These are phyloP conservation scores for Taxidea taxus DNA, from an alignment of 2,113 vertebrate species.

Conservation along the genomic window DNA sequence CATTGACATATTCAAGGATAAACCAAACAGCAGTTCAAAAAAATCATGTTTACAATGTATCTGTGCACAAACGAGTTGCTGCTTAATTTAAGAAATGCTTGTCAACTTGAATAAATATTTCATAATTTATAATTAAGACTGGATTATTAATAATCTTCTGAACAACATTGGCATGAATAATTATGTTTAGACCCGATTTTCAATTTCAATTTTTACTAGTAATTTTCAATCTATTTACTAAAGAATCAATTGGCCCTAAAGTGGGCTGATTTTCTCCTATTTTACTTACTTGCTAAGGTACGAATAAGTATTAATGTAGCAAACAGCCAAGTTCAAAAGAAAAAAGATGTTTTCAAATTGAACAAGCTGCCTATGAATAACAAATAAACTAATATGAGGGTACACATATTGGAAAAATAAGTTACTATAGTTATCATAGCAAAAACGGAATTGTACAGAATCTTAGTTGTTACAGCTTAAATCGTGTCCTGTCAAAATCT, in stretches of 20 bases:
- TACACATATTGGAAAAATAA: not conserved
- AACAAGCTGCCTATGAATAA: not conserved
- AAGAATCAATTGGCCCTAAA: not conserved
- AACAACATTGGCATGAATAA: not conserved
- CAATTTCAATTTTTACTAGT: not conserved
- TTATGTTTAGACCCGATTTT: not conserved
- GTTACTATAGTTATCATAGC: not conserved
- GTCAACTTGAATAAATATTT: not conserved
- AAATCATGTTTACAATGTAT: not conserved
- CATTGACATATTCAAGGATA: not conserved
- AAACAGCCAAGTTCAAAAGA: not conserved
- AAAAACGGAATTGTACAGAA: not conserved
- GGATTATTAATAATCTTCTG: not conserved
- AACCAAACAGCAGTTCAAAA: not conserved
- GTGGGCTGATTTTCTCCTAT: not conserved
- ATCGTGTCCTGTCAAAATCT: not conserved
- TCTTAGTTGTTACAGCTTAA: not conserved
- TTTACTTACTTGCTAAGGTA: not conserved
- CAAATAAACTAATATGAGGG: not conserved
- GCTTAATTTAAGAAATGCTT: not conserved
- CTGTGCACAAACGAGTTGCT: not conserved
- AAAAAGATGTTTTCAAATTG: not conserved
- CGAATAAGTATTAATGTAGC: not conserved
- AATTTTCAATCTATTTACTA: not conserved
- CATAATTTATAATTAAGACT: not conserved